These are phyloP conservation scores for Portevinia maculata DNA, from an alignment of 2,888 invertebrate species.

Conservation along the genomic window DNA sequence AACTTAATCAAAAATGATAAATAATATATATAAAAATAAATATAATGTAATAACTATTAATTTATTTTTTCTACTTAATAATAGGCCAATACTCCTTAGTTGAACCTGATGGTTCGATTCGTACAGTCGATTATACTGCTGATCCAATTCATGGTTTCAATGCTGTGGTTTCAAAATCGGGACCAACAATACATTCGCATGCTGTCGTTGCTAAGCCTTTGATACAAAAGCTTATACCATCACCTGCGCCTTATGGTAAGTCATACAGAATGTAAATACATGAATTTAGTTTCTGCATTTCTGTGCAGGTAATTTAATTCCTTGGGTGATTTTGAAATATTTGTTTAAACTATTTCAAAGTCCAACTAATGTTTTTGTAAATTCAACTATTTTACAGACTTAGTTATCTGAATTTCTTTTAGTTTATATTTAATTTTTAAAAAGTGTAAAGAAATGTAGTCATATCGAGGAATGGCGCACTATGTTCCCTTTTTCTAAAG, in stretches of 20 bases:
- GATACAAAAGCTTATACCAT: conserved; percentile 79
- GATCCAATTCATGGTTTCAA: conserved; percentile 82
- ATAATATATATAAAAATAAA: not conserved
- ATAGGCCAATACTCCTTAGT: conserved; percentile 82
- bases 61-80: conserved; percentile 1
- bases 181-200: conserved; percentile 82
- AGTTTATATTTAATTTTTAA: too few relatives aligned
- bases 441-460: too few relatives aligned
- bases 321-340: not conserved
- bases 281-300: conserved; percentile 19
- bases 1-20: not conserved
- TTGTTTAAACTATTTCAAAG: too few relatives aligned
- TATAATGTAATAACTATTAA: not conserved
- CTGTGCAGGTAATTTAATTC: not conserved
- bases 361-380: too few relatives aligned
- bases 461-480: too few relatives aligned
- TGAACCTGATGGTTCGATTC: conserved; percentile 82
- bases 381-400: too few relatives aligned
- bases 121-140: conserved; percentile 82
- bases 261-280: conserved; percentile 44
- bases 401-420: too few relatives aligned
- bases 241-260: conserved; percentile 82
- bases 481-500: too few relatives aligned
- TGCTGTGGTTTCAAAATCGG: conserved; percentile 82
- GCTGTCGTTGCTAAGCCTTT: conserved; percentile 80